Conservation (phyloP, 2,113 vertebrate species). For the Rhinolophus ferrumequinum region DNA sequence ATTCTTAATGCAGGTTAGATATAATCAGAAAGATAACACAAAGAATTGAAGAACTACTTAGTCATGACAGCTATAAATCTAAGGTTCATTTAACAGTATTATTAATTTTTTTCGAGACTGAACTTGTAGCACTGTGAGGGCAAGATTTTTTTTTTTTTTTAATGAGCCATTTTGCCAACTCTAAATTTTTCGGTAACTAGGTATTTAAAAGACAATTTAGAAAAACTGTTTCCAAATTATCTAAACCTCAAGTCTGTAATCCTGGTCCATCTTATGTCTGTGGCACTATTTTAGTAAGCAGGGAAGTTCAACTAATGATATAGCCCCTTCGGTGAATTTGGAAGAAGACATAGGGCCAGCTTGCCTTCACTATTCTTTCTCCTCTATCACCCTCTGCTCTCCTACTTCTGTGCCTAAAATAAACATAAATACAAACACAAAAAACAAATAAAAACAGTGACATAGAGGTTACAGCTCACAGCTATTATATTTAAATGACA, state of each 20-base stretch:
- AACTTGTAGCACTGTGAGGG: background rate
- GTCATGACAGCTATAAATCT: constrained; percentile 27
- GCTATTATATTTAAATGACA: constrained; percentile 37
- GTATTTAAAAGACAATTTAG: background rate
- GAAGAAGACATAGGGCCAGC: background rate
- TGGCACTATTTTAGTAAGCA: background rate
- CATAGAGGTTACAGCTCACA: background rate
- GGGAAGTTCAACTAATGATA: constrained; percentile 3
- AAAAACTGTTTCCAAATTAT: background rate
- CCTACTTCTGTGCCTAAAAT: background rate
- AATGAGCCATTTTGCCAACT: constrained; percentile 5
- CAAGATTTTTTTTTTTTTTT: background rate
- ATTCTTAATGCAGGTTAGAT: constrained; percentile 53
- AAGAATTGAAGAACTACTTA: constrained; percentile 34
- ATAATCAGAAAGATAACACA: constrained; percentile 43
- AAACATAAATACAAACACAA: constrained; percentile 16
- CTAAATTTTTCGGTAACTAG: constrained; percentile 3
- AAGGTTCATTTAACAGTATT: background rate
- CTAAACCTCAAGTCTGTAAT: constrained; percentile 30
- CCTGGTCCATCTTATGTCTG: background rate
- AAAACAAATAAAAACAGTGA: constrained; percentile 47
- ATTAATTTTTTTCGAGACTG: constrained; percentile 9
- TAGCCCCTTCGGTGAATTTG: background rate
- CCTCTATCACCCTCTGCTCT: background rate
- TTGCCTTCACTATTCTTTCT: background rate